Evolutionary conservation across 2,113 vertebrate genomes (phyloP).

Genomic region (Macrotus californicus): DNA sequence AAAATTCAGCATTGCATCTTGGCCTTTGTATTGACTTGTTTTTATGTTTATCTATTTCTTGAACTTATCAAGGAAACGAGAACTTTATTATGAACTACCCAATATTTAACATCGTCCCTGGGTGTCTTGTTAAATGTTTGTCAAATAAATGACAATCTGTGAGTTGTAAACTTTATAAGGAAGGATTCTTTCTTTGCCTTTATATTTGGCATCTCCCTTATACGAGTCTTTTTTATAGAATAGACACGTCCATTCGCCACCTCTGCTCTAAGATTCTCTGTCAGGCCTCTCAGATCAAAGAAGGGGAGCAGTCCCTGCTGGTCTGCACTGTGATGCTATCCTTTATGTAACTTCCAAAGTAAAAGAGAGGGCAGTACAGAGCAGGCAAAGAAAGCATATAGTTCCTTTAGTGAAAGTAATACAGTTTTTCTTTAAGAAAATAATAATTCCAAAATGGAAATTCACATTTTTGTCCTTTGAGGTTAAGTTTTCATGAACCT

Average conservation of each 20-base stretch:
- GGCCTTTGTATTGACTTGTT: background rate
- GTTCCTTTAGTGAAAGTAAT: background rate
- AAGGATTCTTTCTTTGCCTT: background rate
- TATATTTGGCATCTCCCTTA: background rate
- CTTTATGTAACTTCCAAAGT: background rate
- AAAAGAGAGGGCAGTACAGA: background rate
- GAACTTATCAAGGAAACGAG: background rate
- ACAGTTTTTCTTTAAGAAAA: background rate
- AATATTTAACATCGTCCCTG: background rate
- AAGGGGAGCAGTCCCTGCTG: background rate
- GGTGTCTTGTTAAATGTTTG: conserved; percentile 2
- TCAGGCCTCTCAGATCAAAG: background rate
- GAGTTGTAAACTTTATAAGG: background rate
- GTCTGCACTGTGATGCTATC: background rate
- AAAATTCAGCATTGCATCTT: background rate
- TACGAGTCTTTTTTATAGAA: background rate
- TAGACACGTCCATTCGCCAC: background rate
- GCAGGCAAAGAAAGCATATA: background rate
- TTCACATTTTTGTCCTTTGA: conserved; percentile 18
- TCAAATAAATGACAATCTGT: conserved; percentile 13
- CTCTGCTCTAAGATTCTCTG: background rate
- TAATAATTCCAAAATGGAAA: conserved; percentile 22
- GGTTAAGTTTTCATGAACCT: background rate
- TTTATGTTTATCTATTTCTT: background rate
- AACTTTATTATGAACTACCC: background rate